Evolutionary conservation across 2,113 vertebrate species (phyloP), one percentile per base, ranked within the genome.

Genomic region (Hepsetus odoe): DNA sequence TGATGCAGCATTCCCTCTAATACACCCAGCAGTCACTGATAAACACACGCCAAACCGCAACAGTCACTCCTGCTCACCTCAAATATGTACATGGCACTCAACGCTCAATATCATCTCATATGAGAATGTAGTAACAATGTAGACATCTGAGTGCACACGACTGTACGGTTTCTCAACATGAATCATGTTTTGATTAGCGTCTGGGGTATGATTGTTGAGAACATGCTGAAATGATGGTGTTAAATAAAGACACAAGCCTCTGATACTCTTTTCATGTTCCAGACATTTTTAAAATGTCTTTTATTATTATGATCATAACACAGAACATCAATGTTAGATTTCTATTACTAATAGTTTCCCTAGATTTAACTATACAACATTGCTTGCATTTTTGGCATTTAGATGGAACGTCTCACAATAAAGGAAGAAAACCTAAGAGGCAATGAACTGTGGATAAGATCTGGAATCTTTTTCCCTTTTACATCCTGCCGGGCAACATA

Each of bases 301-400:
- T 77, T 80, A 88, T 80, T 85, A 79, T 82, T 84, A 64, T 81
- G 86, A 90, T 90, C 79, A 88, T 88, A 90, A 90, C 81, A 83
- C 86, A 90, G 85, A 89, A 68, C 80, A 84, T 83, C 81, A 72
- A 74, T 84, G 88, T 87, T 85, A 83, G 86, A 88, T 83, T 84
- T 84, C 77, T 84, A 76, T 81, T 64, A 86, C 82, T 78, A 84
- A 69, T 80, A 76, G 82, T 82, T 82, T 88, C 82, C 82, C 85
- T 85, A 86, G 83, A 87, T 82, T 87, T 79, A 88, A 85, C 85
- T 87, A 86, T 87, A 91, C 83, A 91, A 88, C 86, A 88, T 84
- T 59, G 77, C 80, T 85, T 86, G 80, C 82, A 49, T 82, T 90
- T 92, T 92, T 92, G 90, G 89, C 90, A 89, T 91, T 90, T 83